phyloP scores from a whole-genome alignment of 1,140 invertebrate genomes.

The Micrasema minimum region DNA sequence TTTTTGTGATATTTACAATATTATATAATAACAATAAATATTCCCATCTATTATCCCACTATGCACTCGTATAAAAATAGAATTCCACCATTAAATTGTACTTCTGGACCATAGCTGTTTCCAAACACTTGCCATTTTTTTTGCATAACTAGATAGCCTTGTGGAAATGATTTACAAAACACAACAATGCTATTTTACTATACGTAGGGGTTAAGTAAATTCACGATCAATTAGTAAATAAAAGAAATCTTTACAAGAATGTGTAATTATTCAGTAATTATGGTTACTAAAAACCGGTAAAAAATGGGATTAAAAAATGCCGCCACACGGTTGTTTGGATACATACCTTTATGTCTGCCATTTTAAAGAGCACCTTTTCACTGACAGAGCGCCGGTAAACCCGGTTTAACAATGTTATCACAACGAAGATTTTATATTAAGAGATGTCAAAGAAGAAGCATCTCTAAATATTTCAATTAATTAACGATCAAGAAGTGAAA shows the following conservation, averaged over 20 bases:
- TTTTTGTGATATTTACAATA: too few relatives aligned
- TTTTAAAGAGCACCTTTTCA: constrained; percentile 31
- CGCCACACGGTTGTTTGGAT: constrained; percentile 40
- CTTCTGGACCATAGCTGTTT: too few relatives aligned
- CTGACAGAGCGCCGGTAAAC: constrained; percentile 5
- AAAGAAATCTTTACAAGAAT: too few relatives aligned
- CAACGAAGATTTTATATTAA: background rate
- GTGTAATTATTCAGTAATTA: too few relatives aligned
- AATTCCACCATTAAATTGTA: background rate
- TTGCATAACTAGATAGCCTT: too few relatives aligned
- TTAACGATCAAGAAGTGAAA: constrained; percentile 6
- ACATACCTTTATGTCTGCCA: constrained; percentile 45
- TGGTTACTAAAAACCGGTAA: constrained; percentile 7
- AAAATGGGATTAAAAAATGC: constrained; percentile 38
- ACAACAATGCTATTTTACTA: background rate
- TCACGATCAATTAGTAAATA: too few relatives aligned
- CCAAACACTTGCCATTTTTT: too few relatives aligned
- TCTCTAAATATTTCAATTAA: constrained; percentile 10
- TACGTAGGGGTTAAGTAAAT: too few relatives aligned
- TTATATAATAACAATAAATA: too few relatives aligned
- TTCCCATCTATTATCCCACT: too few relatives aligned
- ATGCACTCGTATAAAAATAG: too few relatives aligned
- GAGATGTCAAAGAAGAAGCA: background rate
- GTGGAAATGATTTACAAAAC: background rate
- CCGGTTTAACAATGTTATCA: constrained; percentile 11